Evolutionary conservation across 2,797 vertebrate genomes (phyloP).

Genomic region (Clarias platycephalus): DNA sequence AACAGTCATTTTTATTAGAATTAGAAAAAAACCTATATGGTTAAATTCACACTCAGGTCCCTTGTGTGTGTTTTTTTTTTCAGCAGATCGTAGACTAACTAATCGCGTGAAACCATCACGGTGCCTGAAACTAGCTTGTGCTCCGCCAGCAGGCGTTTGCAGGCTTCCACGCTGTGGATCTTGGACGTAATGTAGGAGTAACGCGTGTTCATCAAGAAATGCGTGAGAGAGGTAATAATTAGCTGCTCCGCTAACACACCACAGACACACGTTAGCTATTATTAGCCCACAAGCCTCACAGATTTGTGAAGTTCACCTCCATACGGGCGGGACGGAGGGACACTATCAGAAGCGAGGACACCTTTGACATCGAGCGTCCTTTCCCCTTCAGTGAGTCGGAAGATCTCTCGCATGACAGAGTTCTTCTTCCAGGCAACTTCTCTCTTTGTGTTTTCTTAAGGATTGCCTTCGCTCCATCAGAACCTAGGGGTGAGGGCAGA

Average conservation of each 20-base stretch:
- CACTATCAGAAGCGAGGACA: not conserved
- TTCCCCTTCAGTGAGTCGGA: not conserved
- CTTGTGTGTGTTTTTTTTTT: not conserved
- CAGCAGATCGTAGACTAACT: not conserved
- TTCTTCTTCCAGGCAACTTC: too few species aligned
- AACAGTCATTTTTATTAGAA: not conserved
- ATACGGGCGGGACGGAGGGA: not conserved
- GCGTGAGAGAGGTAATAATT: not conserved
- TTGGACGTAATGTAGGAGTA: too few species aligned
- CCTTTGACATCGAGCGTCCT: not conserved
- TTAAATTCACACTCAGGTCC: not conserved
- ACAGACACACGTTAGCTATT: too few species aligned
- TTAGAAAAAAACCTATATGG: not conserved
- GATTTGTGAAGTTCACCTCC: not conserved
- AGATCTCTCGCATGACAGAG: too few species aligned
- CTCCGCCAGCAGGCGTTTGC: too few species aligned
- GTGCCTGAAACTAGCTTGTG: not conserved
- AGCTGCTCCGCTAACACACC: too few species aligned
- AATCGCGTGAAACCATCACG: not conserved
- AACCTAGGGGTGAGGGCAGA: not conserved
- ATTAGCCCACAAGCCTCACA: not conserved
- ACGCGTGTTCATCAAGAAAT: not conserved
- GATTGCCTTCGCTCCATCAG: not conserved
- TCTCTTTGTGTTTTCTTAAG: not conserved
- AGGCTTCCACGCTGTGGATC: too few species aligned